Base-by-base conservation (phyloP, 23 tunicate genomes). In the Trididemnum clinides region DNA sequence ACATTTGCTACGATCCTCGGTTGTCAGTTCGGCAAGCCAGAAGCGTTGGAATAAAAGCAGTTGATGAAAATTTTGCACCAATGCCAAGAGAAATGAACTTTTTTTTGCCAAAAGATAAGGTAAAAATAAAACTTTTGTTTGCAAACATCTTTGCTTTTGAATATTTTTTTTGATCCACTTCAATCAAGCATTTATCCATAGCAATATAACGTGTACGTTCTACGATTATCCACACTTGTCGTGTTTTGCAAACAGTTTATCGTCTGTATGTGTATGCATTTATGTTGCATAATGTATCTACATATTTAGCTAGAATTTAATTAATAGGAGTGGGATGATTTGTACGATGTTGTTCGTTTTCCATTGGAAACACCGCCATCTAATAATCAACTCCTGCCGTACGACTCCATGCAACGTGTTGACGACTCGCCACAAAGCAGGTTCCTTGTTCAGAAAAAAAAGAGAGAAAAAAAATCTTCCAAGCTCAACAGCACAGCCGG, bases 11-110 rank as follows among this genome's bases (percentile, higher is more conserved):
- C 59, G 99, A 96, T 58, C 99, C 99, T 0, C 82, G 92, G 20
- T n/a, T 96, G 1, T 87, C 98, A 1, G 51, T 91, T 5, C 69
- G 82, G 32, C 89, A 91, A 70, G 99, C 99, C 0, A 35, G 99
- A 49, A 54, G 49, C 77, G 78, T 90, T 36, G 99, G 99, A 0
- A 84, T 96, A 18, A 91, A 72, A 80, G 80, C 85, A 25, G 87
- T 84, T 37, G 92, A 88, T 78, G 99, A 96, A 39, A 96, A 92
- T 37, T 80, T 84, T 37, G 99, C 99, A 33, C 99, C 99, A 15
- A 91, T 91, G 88, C 99, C 99, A 21, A 79, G 97, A 81, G 99
- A 96, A 0, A 91, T 96, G 90, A 91, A 85, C 78, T 96, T 91
- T 78, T 81, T 78, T 38, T 28, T 91, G 5, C 88, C 98, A 0